A percentile compares a stretch with the other conserved stretches of the same genome.
Conservation (phyloP, 1,140 invertebrate genomes). For the Drusus annulatus region DNA sequence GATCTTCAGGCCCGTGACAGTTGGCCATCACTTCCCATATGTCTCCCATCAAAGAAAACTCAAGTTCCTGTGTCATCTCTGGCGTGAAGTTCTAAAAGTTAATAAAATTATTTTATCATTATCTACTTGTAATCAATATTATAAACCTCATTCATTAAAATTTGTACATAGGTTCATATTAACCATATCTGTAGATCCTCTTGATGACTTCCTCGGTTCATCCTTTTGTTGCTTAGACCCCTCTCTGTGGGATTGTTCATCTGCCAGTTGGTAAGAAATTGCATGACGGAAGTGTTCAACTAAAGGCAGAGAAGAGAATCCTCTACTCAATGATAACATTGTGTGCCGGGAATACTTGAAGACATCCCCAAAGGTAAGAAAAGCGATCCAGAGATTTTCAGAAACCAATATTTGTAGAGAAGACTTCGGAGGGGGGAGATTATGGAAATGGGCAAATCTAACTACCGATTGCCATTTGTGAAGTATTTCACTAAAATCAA, state of each 20-base stretch:
- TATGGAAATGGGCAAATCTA: constrained; percentile 73
- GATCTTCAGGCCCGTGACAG: constrained; percentile 79
- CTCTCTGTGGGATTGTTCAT: constrained; percentile 62
- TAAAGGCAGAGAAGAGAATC: constrained; percentile 70
- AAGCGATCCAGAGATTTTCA: constrained; percentile 76
- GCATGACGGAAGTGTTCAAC: constrained; percentile 72
- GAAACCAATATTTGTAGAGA: constrained; percentile 72
- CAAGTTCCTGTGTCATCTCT: constrained; percentile 3
- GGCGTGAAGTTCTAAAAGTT: background rate
- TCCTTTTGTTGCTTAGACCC: constrained; percentile 65
- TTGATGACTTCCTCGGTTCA: constrained; percentile 64
- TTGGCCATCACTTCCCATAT: constrained; percentile 76
- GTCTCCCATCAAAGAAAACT: constrained; percentile 66
- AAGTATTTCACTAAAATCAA: constrained; percentile 61
- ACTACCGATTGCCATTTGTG: constrained; percentile 74
- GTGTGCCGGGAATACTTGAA: constrained; percentile 75
- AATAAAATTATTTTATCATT: no score
- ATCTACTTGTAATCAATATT: background rate
- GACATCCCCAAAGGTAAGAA: constrained; percentile 75
- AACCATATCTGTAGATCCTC: constrained; percentile 65
- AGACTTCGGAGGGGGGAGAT: constrained; percentile 71
- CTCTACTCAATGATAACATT: constrained; percentile 70
- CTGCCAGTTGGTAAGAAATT: constrained; percentile 66
- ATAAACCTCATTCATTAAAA: no score
- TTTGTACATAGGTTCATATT: constrained; percentile 53